These are phyloP conservation scores for Drosophila seguyi DNA, from an alignment of 1,140 invertebrate species.

Conservation along the genomic window DNA sequence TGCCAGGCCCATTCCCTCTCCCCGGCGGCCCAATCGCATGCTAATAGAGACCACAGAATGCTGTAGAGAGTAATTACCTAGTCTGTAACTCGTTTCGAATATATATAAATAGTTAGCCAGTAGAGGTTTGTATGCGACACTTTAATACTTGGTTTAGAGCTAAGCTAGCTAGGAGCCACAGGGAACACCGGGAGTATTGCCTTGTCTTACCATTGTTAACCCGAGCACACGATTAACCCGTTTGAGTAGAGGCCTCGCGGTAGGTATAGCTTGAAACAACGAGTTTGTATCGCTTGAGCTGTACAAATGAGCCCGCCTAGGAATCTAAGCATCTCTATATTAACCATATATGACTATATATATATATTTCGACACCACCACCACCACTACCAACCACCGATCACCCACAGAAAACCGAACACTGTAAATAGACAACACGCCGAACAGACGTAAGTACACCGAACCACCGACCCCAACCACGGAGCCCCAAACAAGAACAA, in stretches of 20 bases:
- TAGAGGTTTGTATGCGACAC: slow-evolving; percentile 33
- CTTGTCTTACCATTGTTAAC: not conserved
- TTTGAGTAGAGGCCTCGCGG: slow-evolving; percentile 48
- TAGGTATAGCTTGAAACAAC: slow-evolving; percentile 49
- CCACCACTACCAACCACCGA: slow-evolving; percentile 19
- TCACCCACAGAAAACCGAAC: slow-evolving; percentile 55
- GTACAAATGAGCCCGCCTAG: slow-evolving; percentile 37
- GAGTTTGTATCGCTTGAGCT: slow-evolving; percentile 45
- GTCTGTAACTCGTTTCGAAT: slow-evolving; percentile 12
- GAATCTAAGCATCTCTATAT: slow-evolving; percentile 43
- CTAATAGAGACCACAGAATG: slow-evolving; percentile 31
- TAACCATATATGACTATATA: slow-evolving; percentile 47
- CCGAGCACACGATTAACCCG: slow-evolving; percentile 26
- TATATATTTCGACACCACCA: slow-evolving; percentile 33
- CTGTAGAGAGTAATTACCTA: slow-evolving; percentile 52
- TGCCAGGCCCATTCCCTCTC: not conserved
- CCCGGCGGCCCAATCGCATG: slow-evolving; percentile 24
- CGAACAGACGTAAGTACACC: slow-evolving; percentile 78
- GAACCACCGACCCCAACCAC: slow-evolving; percentile 15
- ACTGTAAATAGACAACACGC: slow-evolving; percentile 71
- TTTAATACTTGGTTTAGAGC: slow-evolving; percentile 43
- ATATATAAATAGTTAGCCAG: slow-evolving; percentile 13
- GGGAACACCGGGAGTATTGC: slow-evolving; percentile 11
- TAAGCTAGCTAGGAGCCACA: slow-evolving; percentile 36
- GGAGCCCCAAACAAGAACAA: slow-evolving; percentile 29